These are phyloP conservation scores for Marmota flaviventris DNA, from an alignment of 2,113 vertebrate species.

Conservation along the genomic window DNA sequence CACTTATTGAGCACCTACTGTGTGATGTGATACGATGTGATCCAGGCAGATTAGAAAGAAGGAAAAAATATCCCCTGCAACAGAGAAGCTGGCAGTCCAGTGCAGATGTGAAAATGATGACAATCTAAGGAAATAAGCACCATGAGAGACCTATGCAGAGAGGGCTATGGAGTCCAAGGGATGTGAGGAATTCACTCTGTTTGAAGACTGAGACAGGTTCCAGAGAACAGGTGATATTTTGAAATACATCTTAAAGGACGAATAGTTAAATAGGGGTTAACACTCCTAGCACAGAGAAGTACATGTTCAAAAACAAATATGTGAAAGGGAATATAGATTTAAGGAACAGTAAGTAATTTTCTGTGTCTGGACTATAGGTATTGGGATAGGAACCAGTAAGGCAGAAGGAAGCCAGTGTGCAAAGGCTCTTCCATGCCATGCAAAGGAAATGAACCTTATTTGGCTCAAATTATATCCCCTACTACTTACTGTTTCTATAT, in stretches of 20 bases:
- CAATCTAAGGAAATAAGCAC: not conserved
- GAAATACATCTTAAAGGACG: not conserved
- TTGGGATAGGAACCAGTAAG: not conserved
- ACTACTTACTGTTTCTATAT: not conserved
- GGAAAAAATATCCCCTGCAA: not conserved
- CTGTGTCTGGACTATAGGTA: not conserved
- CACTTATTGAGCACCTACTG: not conserved
- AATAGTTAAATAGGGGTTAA: constrained; percentile 40
- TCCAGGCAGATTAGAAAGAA: not conserved
- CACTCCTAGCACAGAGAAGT: not conserved
- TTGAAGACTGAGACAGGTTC: not conserved
- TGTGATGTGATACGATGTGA: not conserved
- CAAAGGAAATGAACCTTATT: not conserved
- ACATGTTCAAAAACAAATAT: not conserved
- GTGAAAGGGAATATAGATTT: not conserved
- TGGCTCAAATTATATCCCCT: not conserved
- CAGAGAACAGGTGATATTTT: not conserved
- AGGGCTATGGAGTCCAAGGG: not conserved
- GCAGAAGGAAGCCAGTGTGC: not conserved
- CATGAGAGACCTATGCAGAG: not conserved
- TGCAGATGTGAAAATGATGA: not conserved
- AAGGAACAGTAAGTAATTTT: not conserved
- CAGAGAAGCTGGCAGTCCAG: not conserved
- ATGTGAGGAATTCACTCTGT: not conserved
- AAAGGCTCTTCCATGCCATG: not conserved